phyloP scores from a whole-genome alignment of 2,113 vertebrate genomes.

The Nothoprocta perdicaria region DNA sequence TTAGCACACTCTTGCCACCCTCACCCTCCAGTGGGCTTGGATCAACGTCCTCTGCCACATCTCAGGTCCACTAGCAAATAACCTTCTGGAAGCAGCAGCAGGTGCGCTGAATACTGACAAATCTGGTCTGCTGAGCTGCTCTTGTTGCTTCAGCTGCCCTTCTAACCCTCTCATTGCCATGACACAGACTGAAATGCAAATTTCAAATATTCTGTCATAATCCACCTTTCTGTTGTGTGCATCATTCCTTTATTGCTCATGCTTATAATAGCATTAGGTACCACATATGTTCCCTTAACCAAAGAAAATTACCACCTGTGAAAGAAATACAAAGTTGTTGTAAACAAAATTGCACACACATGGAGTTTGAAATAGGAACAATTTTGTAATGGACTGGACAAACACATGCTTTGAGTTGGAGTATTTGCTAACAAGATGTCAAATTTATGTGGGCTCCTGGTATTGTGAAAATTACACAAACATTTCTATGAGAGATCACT shows the following conservation, averaged over 20 bases:
- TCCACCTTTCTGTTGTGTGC: neutral
- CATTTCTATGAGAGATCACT: neutral
- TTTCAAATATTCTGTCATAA: neutral
- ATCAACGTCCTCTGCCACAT: no score
- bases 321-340: neutral
- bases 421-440: neutral
- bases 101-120: no score
- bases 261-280: neutral
- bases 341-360: rapidly evolving
- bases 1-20: no score
- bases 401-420: neutral
- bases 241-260: neutral
- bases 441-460: neutral
- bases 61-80: no score
- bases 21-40: no score
- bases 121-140: no score
- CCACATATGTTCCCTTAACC: neutral
- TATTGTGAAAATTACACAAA: neutral
- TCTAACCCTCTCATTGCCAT: no score
- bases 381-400: neutral
- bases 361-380: neutral
- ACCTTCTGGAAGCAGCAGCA: no score
- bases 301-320: neutral
- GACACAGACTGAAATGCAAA: neutral
- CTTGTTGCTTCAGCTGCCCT: no score